A percentile compares a stretch with the other conserved stretches of the same genome.
Conservation (phyloP, 2,113 vertebrate species). For the Astur gentilis region DNA sequence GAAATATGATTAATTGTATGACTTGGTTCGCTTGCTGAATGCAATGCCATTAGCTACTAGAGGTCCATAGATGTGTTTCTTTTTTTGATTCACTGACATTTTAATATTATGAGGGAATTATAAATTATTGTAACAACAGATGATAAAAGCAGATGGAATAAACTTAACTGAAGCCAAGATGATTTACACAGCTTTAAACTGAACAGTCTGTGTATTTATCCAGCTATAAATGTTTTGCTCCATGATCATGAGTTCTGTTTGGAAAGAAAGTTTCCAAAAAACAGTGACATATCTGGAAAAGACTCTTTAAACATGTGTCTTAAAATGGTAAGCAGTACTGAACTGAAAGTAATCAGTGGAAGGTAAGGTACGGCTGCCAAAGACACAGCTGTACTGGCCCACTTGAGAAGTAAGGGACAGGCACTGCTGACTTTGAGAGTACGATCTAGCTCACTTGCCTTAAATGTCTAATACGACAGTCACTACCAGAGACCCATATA, state of each 20-base stretch:
- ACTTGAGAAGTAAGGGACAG: background rate
- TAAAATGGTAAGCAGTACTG: background rate
- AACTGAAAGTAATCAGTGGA: background rate
- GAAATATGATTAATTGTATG: slow-evolving; percentile 72
- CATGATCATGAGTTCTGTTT: background rate
- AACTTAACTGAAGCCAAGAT: slow-evolving; percentile 63
- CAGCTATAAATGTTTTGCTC: slow-evolving; percentile 44
- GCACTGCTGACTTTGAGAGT: background rate
- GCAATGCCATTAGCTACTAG: slow-evolving; percentile 50
- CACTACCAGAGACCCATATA: background rate
- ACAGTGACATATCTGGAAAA: background rate
- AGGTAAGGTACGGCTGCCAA: background rate
- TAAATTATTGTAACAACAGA: slow-evolving; percentile 69
- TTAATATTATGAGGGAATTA: slow-evolving; percentile 61
- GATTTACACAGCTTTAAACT: slow-evolving; percentile 60
- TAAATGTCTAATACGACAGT: background rate
- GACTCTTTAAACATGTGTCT: background rate
- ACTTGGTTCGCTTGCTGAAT: slow-evolving; percentile 38
- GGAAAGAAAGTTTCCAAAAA: slow-evolving; percentile 23
- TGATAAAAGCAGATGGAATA: slow-evolving; percentile 76
- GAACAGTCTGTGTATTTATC: slow-evolving; percentile 58
- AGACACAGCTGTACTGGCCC: background rate
- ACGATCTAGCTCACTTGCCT: background rate
- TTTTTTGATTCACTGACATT: slow-evolving; percentile 64
- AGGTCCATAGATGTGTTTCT: slow-evolving; percentile 44